These are phyloP conservation scores for Dugesia japonica DNA, from an alignment of 2,888 invertebrate genomes.

Conservation along the genomic window DNA sequence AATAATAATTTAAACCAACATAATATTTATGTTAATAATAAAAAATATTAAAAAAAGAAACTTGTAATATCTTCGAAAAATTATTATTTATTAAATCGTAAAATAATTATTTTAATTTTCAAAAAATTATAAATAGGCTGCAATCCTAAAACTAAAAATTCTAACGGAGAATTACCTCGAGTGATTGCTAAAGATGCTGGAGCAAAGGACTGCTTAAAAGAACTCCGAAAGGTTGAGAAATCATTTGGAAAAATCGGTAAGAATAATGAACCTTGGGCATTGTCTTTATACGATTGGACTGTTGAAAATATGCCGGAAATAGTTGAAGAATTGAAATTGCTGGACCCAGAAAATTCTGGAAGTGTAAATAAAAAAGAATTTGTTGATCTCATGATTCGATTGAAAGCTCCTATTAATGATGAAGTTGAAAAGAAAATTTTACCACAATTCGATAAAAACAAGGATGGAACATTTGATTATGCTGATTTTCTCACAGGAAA, in stretches of 20 bases:
- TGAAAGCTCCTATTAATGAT: slow-evolving; percentile 39
- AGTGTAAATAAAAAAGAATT: slow-evolving; percentile 41
- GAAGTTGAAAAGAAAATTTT: slow-evolving; percentile 41
- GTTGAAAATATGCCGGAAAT: slow-evolving; percentile 7
- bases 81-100: neutral
- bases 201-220: slow-evolving; percentile 45
- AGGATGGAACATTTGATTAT: slow-evolving; percentile 43
- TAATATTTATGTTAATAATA: too few species aligned
- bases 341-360: slow-evolving; percentile 42
- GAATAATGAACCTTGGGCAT: slow-evolving; percentile 43
- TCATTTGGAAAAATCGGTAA: slow-evolving; percentile 44
- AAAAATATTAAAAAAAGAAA: too few species aligned
- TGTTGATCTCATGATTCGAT: slow-evolving; percentile 36
- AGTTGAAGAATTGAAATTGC: slow-evolving; percentile 40
- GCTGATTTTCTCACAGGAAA: slow-evolving; percentile 45
- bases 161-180: slow-evolving; percentile 43
- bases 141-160: slow-evolving; percentile 48
- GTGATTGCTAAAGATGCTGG: slow-evolving; percentile 45
- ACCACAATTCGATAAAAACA: slow-evolving; percentile 40
- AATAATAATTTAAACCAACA: too few species aligned
- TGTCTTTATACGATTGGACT: slow-evolving; percentile 44
- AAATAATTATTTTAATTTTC: too few species aligned
- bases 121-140: too few species aligned
- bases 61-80: too few species aligned
- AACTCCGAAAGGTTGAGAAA: slow-evolving; percentile 46